These are phyloP conservation scores for Scelioninae gen. 1 DNA, from an alignment of 2,888 invertebrate species.

Conservation along the genomic window DNA sequence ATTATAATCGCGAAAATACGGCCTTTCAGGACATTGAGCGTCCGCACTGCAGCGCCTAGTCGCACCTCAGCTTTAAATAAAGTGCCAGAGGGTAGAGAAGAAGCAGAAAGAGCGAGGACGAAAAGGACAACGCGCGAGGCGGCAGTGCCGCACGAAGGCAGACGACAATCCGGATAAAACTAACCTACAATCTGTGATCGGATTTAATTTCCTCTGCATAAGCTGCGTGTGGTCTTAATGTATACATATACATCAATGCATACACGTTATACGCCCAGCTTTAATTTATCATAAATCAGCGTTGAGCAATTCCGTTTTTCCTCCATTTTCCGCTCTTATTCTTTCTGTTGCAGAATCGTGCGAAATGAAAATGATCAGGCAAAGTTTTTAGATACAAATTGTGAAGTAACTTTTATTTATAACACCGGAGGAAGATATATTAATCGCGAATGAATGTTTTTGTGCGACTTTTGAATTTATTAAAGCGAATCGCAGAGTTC, in stretches of 20 bases:
- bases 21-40: slow-evolving; percentile 78
- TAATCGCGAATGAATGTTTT: slow-evolving; percentile 26
- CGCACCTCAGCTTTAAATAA: slow-evolving; percentile 61
- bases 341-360: neutral
- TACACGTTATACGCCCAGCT: neutral
- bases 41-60: slow-evolving; percentile 47
- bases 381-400: slow-evolving; percentile 47
- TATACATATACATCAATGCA: slow-evolving; percentile 12
- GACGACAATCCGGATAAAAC: slow-evolving; percentile 66
- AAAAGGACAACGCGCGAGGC: too few relatives aligned
- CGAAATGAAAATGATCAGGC: slow-evolving; percentile 33
- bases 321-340: neutral
- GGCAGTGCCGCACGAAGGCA: slow-evolving; percentile 53
- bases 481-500: slow-evolving; percentile 1
- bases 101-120: slow-evolving; percentile 3
- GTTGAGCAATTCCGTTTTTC: slow-evolving; percentile 18
- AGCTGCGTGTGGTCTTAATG: slow-evolving; percentile 29
- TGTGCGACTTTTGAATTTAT: neutral
- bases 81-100: slow-evolving; percentile 35
- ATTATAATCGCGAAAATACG: slow-evolving; percentile 79
- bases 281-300: slow-evolving; percentile 53
- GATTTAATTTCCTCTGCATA: slow-evolving; percentile 64
- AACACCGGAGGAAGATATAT: slow-evolving; percentile 16
- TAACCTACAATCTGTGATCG: slow-evolving; percentile 67
- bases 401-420: slow-evolving; percentile 42